Evolutionary conservation across 2,888 invertebrate species (phyloP).

Genomic region (Raillietiella orientalis): DNA sequence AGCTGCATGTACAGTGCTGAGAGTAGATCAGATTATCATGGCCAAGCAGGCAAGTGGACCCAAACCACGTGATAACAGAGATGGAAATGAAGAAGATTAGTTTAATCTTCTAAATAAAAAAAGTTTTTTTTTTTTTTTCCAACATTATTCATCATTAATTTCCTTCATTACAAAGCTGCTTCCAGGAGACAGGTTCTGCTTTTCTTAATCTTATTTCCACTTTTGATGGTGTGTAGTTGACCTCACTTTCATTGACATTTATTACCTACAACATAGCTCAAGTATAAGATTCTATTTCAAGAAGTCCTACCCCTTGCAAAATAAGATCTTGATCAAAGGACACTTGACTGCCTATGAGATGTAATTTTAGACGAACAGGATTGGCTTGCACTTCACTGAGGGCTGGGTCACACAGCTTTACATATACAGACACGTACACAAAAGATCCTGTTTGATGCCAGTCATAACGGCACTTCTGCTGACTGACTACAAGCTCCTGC

Average conservation of each 20-base stretch:
- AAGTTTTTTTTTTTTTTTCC: no score
- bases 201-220: conserved; percentile 72
- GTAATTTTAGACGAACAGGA: conserved; percentile 38
- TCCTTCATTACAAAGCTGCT: no score
- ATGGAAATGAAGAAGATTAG: conserved; percentile 15
- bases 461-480: conserved; percentile 38
- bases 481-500: background rate
- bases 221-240: conserved; percentile 54
- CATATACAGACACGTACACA: conserved; percentile 61
- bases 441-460: conserved; percentile 72
- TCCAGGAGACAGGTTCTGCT: conserved; percentile 50
- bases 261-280: conserved; percentile 27
- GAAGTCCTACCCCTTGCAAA: conserved; percentile 46
- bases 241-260: conserved; percentile 30
- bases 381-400: conserved; percentile 42
- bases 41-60: conserved; percentile 89
- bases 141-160: no score
- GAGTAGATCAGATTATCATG: conserved; percentile 94
- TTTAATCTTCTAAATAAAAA: no score
- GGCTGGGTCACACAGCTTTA: conserved; percentile 54
- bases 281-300: background rate
- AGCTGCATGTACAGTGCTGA: conserved; percentile 65
- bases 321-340: conserved; percentile 39
- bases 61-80: conserved; percentile 28
- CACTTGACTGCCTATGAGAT: conserved; percentile 35